A percentile compares a stretch with the other conserved stretches of the same genome.
Conservation (phyloP, 2,888 invertebrate species). For the Zhengitettix transpicula region DNA sequence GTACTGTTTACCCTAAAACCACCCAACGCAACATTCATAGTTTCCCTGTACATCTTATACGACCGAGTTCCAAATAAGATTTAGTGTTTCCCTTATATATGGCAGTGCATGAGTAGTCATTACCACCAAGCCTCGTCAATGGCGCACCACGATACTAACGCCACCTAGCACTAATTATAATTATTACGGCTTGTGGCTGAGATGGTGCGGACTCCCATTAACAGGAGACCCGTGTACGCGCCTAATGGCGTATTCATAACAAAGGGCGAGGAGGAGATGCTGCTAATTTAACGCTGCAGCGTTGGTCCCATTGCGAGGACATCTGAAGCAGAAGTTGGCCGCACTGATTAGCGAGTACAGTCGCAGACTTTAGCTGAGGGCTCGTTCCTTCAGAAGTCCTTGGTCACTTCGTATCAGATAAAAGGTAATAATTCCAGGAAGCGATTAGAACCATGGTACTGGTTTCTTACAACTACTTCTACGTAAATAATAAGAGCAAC, state of each 20-base stretch:
- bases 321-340: conserved; percentile 4
- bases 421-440: too few relatives aligned
- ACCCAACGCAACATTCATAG: too few relatives aligned
- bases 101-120: too few relatives aligned
- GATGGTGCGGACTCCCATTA: background rate
- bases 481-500: too few relatives aligned
- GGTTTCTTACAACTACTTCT: too few relatives aligned
- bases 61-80: too few relatives aligned
- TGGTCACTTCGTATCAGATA: too few relatives aligned
- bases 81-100: too few relatives aligned
- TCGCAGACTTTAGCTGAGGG: background rate
- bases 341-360: conserved; percentile 3
- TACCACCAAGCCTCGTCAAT: background rate
- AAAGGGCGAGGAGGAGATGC: background rate
- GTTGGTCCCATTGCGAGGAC: conserved; percentile 1
- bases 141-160: background rate
- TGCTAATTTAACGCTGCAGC: background rate
- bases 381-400: too few relatives aligned
- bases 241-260: background rate
- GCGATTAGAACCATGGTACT: too few relatives aligned
- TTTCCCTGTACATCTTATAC: too few relatives aligned
- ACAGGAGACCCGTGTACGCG: background rate
- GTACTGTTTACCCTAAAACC: too few relatives aligned
- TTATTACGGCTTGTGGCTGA: background rate
- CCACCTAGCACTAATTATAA: background rate